phyloP scores from a whole-genome alignment of 2,888 invertebrate genomes.

The Drosophila stalkeri region DNA sequence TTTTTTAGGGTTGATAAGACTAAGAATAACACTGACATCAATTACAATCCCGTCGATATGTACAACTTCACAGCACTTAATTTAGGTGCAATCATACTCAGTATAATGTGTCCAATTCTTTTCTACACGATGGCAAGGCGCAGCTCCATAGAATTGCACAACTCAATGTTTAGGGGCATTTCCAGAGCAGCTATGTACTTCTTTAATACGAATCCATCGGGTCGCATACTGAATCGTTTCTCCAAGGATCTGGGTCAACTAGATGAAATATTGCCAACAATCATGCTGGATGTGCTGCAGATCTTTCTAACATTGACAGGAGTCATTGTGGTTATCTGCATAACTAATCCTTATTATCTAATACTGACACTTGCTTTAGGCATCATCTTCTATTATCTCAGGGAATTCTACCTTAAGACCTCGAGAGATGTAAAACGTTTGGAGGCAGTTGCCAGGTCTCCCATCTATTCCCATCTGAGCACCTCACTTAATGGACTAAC shows the following conservation, averaged over 20 bases:
- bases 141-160: constrained; percentile 92
- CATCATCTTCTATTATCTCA: constrained; percentile 90
- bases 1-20: constrained; percentile 70
- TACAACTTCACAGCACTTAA: constrained; percentile 86
- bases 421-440: constrained; percentile 93
- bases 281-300: constrained; percentile 86
- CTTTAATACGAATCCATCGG: constrained; percentile 94
- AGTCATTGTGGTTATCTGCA: constrained; percentile 90
- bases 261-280: constrained; percentile 84
- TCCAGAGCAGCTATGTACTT: constrained; percentile 93
- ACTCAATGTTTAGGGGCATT: constrained; percentile 92
- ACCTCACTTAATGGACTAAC: constrained; percentile 95
- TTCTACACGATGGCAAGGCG: constrained; percentile 88
- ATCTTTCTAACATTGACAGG: constrained; percentile 93
- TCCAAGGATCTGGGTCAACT: constrained; percentile 93
- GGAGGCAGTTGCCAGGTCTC: constrained; percentile 94
- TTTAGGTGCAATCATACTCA: constrained; percentile 82
- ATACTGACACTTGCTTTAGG: constrained; percentile 90
- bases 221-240: constrained; percentile 93
- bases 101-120: constrained; percentile 83
- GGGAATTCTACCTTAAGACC: constrained; percentile 91
- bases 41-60: constrained; percentile 76
- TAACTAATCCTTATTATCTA: constrained; percentile 91
- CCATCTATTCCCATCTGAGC: constrained; percentile 96
- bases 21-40: constrained; percentile 24